Base-by-base conservation (phyloP, 2,888 invertebrate genomes). In the Chymomyza procnemis region DNA sequence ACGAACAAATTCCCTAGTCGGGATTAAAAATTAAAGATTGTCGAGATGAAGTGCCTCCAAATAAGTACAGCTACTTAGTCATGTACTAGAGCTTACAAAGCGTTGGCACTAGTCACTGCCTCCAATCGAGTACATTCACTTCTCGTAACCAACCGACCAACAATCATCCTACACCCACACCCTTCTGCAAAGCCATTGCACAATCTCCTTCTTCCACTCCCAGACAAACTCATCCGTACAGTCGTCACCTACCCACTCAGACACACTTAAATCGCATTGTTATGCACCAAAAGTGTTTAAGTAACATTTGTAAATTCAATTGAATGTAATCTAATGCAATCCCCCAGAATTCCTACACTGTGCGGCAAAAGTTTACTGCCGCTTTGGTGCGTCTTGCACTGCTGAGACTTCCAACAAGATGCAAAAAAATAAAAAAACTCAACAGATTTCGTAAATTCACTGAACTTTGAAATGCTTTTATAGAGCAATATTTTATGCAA, bases 381-480 rank as follows among this genome's bases (percentile, higher is more conserved):
- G 0, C 12, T 41, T 12, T n/a, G n/a, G 34, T 14, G 1, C 34
- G 34, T 41, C 34, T 9, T 41, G 34, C 34, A 41, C 61, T 22
- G 54, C 54, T 58, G 58, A 52, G 55, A 41, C 63, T 67, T 78
- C 61, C 61, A 46, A 41, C 34, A 14, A 12, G 26, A 26, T n/a
- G n/a, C n/a, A n/a, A 26, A 8, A 4, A 26, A 26, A 26, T 26
- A 26, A 41, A 30, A 30, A 30, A 41, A 50, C 56, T 67, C 69
- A 71, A 41, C 71, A 84, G 79, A 75, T 75, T 75, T 41, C 34
- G 72, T 73, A 75, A 71, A 82, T 75, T 81, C 87, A 86, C 87
- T 80, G 81, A 82, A 82, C 85, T 85, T 79, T 85, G 86, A 75
- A 84, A 75, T 77, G 81, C 85, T 82, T 73, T 86, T 86, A 80